Evolutionary conservation across 2,113 vertebrate species (phyloP).

Genomic region (Electrona antarctica): DNA sequence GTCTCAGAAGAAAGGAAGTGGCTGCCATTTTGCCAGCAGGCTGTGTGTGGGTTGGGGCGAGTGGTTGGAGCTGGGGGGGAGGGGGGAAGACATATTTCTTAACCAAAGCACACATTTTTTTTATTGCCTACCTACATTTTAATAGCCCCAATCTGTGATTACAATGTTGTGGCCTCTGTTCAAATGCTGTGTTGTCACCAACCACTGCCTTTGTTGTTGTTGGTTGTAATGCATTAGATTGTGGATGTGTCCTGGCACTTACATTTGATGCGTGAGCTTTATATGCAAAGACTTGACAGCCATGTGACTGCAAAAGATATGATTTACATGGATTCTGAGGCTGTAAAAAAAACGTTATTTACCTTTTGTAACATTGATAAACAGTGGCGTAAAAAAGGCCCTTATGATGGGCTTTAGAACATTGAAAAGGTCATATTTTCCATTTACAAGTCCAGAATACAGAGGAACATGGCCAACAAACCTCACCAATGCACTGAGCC

Average conservation of each 20-base stretch:
- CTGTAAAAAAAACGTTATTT: no score
- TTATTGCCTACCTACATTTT: conserved; percentile 51
- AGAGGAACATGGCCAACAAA: not conserved
- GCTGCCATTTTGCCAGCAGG: conserved; percentile 78
- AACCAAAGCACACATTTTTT: conserved; percentile 56
- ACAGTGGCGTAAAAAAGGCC: not conserved
- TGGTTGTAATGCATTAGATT: no score
- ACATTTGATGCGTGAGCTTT: no score
- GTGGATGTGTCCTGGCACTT: no score
- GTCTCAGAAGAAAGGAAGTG: conserved; percentile 80
- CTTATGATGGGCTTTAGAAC: not conserved
- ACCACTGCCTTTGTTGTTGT: not conserved
- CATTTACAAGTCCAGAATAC: not conserved
- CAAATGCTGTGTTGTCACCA: not conserved
- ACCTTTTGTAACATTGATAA: not conserved
- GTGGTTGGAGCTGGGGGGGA: conserved; percentile 23
- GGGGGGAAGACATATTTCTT: conserved; percentile 68
- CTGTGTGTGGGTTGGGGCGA: conserved; percentile 60
- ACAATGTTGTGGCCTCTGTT: conserved; percentile 7
- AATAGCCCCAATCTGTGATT: conserved; percentile 29
- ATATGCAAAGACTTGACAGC: no score
- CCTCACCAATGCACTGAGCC: conserved; percentile 4
- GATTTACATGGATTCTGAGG: no score
- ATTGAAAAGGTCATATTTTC: not conserved
- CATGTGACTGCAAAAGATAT: no score